These are phyloP conservation scores for Dolichotis patagonum DNA, from an alignment of 2,113 vertebrate species.

Conservation along the genomic window DNA sequence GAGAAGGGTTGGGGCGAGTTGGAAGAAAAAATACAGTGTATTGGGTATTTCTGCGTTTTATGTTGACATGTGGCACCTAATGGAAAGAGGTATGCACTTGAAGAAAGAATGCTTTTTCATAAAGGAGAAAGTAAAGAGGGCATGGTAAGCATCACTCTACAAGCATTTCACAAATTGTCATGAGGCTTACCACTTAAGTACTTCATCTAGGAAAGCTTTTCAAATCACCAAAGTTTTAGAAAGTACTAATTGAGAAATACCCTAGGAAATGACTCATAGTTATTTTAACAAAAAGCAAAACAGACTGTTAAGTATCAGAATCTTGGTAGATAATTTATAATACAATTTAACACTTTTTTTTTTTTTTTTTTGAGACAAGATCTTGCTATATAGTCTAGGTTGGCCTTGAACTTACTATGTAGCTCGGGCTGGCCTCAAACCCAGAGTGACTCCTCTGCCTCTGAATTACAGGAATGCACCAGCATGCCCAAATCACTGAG, in stretches of 20 bases:
- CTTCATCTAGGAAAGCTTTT: not conserved
- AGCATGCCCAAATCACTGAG: not conserved
- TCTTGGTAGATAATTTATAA: not conserved
- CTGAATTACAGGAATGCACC: not conserved
- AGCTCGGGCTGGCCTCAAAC: not conserved
- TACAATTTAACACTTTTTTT: not conserved
- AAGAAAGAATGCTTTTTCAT: not conserved
- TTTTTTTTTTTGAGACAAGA: not conserved
- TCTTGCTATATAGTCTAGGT: not conserved
- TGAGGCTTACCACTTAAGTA: not conserved
- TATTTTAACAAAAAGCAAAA: slow-evolving; percentile 23
- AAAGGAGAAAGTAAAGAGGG: not conserved
- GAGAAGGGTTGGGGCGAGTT: not conserved
- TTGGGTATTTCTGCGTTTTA: not conserved
- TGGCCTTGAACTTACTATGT: not conserved
- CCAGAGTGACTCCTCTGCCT: not conserved
- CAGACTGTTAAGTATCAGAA: not conserved
- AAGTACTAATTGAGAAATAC: not conserved
- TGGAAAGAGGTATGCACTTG: not conserved
- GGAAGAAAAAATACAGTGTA: not conserved
- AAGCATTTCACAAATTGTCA: not conserved
- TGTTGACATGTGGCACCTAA: not conserved
- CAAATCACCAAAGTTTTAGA: not conserved
- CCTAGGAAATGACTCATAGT: not conserved
- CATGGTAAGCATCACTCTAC: not conserved